These are phyloP conservation scores for Symphodus melops DNA, from an alignment of 2,113 vertebrate species.

Conservation along the genomic window DNA sequence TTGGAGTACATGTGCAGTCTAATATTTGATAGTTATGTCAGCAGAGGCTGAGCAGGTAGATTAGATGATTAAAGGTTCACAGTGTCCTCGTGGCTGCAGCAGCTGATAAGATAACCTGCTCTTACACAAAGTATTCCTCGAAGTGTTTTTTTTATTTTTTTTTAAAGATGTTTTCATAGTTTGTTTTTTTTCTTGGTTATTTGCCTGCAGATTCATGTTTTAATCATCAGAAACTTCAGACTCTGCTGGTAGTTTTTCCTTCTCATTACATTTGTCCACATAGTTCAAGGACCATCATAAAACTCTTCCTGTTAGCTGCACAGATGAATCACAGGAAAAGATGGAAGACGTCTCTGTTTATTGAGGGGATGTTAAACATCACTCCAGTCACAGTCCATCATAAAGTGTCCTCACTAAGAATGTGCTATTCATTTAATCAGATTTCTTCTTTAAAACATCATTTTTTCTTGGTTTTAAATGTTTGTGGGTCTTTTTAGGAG, in stretches of 20 bases:
- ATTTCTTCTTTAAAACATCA: too few species aligned
- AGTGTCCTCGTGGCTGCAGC: constrained; percentile 16
- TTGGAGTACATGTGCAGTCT: not conserved
- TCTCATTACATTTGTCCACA: not conserved
- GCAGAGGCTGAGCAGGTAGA: constrained; percentile 12
- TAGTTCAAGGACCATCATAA: too few species aligned
- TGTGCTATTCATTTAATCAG: too few species aligned
- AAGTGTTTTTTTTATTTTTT: not conserved
- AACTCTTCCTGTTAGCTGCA: too few species aligned
- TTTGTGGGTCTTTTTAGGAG: too few species aligned
- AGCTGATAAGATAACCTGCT: constrained; percentile 61
- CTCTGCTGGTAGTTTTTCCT: not conserved
- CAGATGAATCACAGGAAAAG: too few species aligned
- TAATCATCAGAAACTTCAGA: constrained; percentile 5
- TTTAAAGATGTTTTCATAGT: not conserved
- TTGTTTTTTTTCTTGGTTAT: not conserved
- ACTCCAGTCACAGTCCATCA: too few species aligned
- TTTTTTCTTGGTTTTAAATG: too few species aligned
- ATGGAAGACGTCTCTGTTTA: too few species aligned
- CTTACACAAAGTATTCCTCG: not conserved
- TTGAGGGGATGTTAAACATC: too few species aligned
- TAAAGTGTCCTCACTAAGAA: too few species aligned
- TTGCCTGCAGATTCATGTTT: not conserved
- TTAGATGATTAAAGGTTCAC: constrained; percentile 40
- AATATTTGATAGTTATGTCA: not conserved